Evolutionary conservation across 2,113 vertebrate genomes (phyloP), one percentile per base, ranked within the genome.

Genomic region (Lophochroa leadbeateri): DNA sequence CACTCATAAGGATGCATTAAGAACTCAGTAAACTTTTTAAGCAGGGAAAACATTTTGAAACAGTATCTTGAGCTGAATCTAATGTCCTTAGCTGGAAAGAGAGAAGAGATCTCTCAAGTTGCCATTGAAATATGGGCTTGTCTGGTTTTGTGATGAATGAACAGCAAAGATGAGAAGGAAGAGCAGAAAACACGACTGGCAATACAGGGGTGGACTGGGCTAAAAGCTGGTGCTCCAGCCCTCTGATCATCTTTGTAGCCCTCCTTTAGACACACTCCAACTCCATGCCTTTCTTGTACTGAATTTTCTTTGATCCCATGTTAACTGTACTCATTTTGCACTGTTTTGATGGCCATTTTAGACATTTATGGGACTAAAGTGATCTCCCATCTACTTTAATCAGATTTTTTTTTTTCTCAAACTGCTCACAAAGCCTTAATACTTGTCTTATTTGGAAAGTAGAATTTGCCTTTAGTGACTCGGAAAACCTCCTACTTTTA

Each of bases 131-230:
- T 87, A 92, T 28, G 44, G 87, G 25, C 61, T 41, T 94, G 50
- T 83, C 81, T 96, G 16, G 18, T 94, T 89, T 71, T 83, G 46
- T 69, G 93, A 95, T 80, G 41, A 97, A 96, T 88, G 82, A 88
- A 53, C 14, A 88, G 23, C 31, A 76, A 90, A 31, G 17, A 29
- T 2, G 16, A 49, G 60, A 86, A 90, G 35, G 28, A 92, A 89
- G 37, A 88, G 23, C 24, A 35, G 29, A 82, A 80, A 90, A 57
- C 13, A 7, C 0, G 0, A 49, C 53, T 4, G 4, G 14, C 21
- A 83, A 27, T 5, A 19, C 3, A 29, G n/a, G 31, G 6, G 5
- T 49, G 4, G 7, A 24, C 5, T 50, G 28, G 21, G 15, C 11
- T 72, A 47, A 43, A 78, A 71, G 19, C 8, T 43, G 23, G 4